These are phyloP conservation scores for Patella depressa DNA, from an alignment of 2,888 invertebrate species.

Conservation along the genomic window DNA sequence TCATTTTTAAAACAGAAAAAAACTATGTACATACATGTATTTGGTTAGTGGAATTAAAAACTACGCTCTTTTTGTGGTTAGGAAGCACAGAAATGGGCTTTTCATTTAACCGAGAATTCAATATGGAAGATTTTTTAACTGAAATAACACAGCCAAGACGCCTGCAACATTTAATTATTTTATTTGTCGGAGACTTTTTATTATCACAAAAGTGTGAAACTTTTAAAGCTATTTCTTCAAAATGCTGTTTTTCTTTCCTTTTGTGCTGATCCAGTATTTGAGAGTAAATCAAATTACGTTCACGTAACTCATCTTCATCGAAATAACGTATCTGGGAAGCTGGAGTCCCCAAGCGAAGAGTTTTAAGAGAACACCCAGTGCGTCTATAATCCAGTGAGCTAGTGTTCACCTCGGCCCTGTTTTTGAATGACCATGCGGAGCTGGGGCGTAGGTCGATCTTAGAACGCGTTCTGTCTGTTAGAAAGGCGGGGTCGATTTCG, in stretches of 20 bases:
- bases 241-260: slow-evolving; percentile 23
- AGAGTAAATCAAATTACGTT: slow-evolving; percentile 30
- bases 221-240: slow-evolving; percentile 17
- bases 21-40: too few relatives aligned
- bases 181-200: not conserved
- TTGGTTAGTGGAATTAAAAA: too few relatives aligned
- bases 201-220: slow-evolving; percentile 31
- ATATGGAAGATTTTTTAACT: not conserved
- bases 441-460: slow-evolving; percentile 35
- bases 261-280: slow-evolving; percentile 25
- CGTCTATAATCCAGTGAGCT: not conserved
- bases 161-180: not conserved
- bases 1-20: too few relatives aligned
- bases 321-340: slow-evolving; percentile 30
- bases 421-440: slow-evolving; percentile 28
- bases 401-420: not conserved
- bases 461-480: slow-evolving; percentile 24
- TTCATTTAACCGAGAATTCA: too few relatives aligned
- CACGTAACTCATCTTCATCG: slow-evolving; percentile 35
- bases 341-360: not conserved
- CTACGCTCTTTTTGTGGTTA: too few relatives aligned
- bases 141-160: slow-evolving; percentile 2
- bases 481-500: slow-evolving; percentile 11
- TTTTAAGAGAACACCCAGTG: not conserved
- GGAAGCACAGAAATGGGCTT: too few relatives aligned